phyloP scores from a whole-genome alignment of 2,797 vertebrate genomes.

The Hippopotamyrus pictus region DNA sequence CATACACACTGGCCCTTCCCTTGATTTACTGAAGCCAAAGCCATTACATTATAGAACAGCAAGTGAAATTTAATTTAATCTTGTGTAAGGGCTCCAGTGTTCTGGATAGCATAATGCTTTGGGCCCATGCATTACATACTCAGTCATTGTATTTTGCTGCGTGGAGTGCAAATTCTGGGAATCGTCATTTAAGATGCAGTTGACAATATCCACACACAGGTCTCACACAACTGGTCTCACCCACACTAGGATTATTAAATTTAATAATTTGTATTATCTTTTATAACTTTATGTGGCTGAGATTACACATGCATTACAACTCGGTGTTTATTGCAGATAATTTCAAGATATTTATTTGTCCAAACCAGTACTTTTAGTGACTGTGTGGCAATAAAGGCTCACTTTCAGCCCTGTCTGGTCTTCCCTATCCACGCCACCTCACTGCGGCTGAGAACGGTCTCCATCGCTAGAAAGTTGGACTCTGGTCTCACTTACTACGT shows the following conservation, averaged over 20 bases:
- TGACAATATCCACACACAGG: neutral
- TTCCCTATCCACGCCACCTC: neutral
- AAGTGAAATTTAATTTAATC: neutral
- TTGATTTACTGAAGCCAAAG: slow-evolving; percentile 33
- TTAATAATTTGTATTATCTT: neutral
- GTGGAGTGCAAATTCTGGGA: slow-evolving; percentile 27
- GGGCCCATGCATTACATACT: slow-evolving; percentile 17
- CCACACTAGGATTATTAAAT: neutral
- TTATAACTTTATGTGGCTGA: neutral
- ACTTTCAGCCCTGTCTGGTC: neutral
- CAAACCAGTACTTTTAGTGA: neutral
- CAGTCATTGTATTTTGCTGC: slow-evolving; percentile 26
- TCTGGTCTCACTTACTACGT: slow-evolving; percentile 84
- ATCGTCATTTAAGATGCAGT: slow-evolving; percentile 1
- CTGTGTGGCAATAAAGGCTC: neutral
- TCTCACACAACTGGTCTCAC: neutral
- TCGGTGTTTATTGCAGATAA: neutral
- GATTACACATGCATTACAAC: neutral
- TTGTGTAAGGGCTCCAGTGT: neutral
- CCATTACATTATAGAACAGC: slow-evolving; percentile 23
- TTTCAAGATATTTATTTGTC: neutral
- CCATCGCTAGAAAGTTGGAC: slow-evolving; percentile 16
- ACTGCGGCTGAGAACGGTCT: neutral
- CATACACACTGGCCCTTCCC: slow-evolving; percentile 18
- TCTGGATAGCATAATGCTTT: slow-evolving; percentile 22